Evolutionary conservation across 2,113 vertebrate species (phyloP), one percentile per base, ranked within the genome.

Genomic region (Sphaerodactylus townsendi): DNA sequence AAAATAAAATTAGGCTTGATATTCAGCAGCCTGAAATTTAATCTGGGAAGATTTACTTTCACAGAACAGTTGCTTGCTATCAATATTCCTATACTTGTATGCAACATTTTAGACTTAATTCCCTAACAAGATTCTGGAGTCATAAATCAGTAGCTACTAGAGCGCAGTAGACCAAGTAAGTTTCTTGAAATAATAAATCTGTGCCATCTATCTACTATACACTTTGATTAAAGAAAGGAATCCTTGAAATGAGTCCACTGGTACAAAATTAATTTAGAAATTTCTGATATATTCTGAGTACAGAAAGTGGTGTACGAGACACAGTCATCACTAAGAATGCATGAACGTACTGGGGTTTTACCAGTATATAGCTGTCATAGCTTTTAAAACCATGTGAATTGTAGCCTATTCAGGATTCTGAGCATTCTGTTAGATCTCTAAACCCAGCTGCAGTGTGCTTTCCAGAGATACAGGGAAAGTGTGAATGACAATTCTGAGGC

Each of bases 1-100:
- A 86, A 78, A 35, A 90, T 4, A 0, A 85, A 78, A 87, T 89
- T 83, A 86, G 88, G 79, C 2, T 1, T 80, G 48, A 85, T 84
- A 46, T 66, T 8, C 81, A 86, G 77, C 39, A 86, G 82, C 23
- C 59, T 41, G 21, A 64, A 77, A 39, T 7, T 21, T 73, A 81
- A 69, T 41, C 48, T 35, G 4, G 28, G 65, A 50, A 33, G 9
- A 50, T 69, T 80, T 80, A 44, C 46, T 46, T 44, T 84, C 74
- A 65, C 46, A 74, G 53, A 71, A 33, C 70, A 77, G 28, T 79
- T 44, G 46, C 33, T 81, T 46, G 37, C 62, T 81, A 1, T 3
- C 79, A 73, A 23, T 79, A 70, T 39, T 71, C 1, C 1, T 0
- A 41, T 56, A 14, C 82, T 65, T 41, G 76, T 33, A 66, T 68